These are phyloP conservation scores for Phrynosoma blainvillii DNA, from an alignment of 2,113 vertebrate species.

Conservation along the genomic window DNA sequence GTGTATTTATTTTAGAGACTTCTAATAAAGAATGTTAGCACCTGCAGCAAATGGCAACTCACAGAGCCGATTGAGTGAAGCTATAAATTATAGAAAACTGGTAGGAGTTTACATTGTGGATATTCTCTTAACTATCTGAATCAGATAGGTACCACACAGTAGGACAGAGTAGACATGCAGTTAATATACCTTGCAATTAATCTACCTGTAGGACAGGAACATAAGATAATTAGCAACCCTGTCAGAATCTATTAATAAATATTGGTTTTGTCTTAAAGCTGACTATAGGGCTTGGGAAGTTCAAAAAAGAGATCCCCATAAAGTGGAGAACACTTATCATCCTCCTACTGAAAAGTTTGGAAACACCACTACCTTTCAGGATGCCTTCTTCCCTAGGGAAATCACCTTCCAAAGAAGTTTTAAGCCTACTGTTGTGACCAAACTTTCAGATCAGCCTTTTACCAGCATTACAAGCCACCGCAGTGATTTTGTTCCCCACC, in stretches of 20 bases:
- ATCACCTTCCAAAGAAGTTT: slow-evolving; percentile 68
- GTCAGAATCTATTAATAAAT: not conserved
- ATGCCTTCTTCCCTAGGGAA: slow-evolving; percentile 76
- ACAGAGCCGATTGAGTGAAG: not conserved
- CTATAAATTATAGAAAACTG: no score
- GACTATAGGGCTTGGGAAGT: slow-evolving; percentile 80
- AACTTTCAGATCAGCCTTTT: slow-evolving; percentile 71
- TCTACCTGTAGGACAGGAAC: not conserved
- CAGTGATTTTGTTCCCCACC: slow-evolving; percentile 71
- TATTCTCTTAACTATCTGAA: no score
- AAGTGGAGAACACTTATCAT: slow-evolving; percentile 71
- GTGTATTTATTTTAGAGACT: no score
- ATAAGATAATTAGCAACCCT: not conserved
- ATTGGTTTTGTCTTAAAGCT: slow-evolving; percentile 74
- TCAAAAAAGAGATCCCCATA: slow-evolving; percentile 73
- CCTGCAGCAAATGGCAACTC: not conserved
- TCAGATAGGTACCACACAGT: no score
- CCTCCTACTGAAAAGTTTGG: slow-evolving; percentile 80
- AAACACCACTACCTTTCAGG: slow-evolving; percentile 84
- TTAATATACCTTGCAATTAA: not conserved
- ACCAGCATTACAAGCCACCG: slow-evolving; percentile 76
- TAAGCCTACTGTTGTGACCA: slow-evolving; percentile 70
- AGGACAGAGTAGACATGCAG: no score
- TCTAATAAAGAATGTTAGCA: not conserved
- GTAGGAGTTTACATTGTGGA: not conserved